Base-by-base conservation (phyloP, 2,888 invertebrate genomes). In the Clivina fossor region DNA sequence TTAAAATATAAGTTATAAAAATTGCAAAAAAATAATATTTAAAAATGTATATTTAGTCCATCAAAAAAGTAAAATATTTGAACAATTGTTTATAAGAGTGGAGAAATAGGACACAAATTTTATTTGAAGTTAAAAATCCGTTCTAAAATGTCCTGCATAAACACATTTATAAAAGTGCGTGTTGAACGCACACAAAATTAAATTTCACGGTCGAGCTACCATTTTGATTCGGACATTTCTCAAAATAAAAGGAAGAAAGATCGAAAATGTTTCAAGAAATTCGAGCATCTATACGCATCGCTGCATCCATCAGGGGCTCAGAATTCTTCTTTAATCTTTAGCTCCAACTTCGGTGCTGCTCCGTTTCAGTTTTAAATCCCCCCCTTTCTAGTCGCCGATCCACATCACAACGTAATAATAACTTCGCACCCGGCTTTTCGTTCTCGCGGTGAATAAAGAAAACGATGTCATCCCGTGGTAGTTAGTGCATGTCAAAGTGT, bases 301-400 rank as follows among this genome's bases (percentile, higher is more conserved):
- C 37, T 53, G 53, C 53, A 53, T 44, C 44, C 53, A 53, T 44
- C 53, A 53, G 43, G n/a, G n/a, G n/a, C n/a, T n/a, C n/a, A n/a
- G n/a, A n/a, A n/a, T n/a, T n/a, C n/a, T n/a, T n/a, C n/a, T n/a
- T n/a, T n/a, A n/a, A n/a, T n/a, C n/a, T n/a, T n/a, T n/a, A n/a
- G n/a, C n/a, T n/a, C n/a, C n/a, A n/a, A n/a, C n/a, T n/a, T 32
- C 33, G 33, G 44, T 41, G 22, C 24, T 26, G 41, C 26, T 43
- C 30, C 30, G 22, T 19, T n/a, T n/a, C 13, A 43, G 26, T 11
- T 26, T 9, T 47, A 33, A 47, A 47, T 32, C 28, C 26, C 43
- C 19, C 22, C 53, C 41, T 19, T 19, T n/a, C n/a, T 7, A 43
- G 26, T 11, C 22, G 13, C 33, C 22, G 33, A 47, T 32, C 28